Evolutionary conservation across 2,113 vertebrate species (phyloP), one percentile per base, ranked within the genome.

Genomic region (Chloropsis cyanopogon): DNA sequence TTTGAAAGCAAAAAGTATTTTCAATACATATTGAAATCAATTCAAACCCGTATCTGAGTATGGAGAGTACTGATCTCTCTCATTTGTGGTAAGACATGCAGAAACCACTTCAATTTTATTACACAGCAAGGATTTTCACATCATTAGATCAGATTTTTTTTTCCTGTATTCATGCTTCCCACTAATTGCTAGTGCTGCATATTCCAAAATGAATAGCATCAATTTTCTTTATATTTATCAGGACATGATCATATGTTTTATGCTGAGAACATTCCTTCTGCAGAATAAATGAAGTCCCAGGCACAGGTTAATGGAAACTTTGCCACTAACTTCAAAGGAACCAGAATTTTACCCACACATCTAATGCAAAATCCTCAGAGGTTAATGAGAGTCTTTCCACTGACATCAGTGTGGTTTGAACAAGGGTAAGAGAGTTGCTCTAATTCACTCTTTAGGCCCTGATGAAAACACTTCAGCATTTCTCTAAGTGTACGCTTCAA

Each of bases 261-360:
- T 86, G 79, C 76, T 5, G 2, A 60, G 61, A 94, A 93, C 72
- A 71, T 78, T 88, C 56, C 53, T 93, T 41, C 41, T 71, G 65
- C 88, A 93, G 84, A 95, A 93, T 86, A 90, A 92, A 94, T 92
- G 60, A 94, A 93, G 86, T 78, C 47, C 23, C 76, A 88, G 92
- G n/a, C 87, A 90, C 60, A 95, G 94, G 94, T 96, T 96, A 96
- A 96, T 97, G 93, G 93, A 94, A 94, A 75, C 82, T 86, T 94
- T 1, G 0, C 50, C 79, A 83, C 84, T 19, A 59, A 86, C 93
- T 95, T 96, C 95, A 96, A 95, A 94, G 87, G 68, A 92, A 90
- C 5, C 54, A 64, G 85, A 70, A 77, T 86, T 72, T 86, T 77
- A 85, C 54, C 82, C 82, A 64, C 35, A 59, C 39, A 94, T 85